phyloP scores from a whole-genome alignment of 2,113 vertebrate genomes.

The Gymnocephalus cernua region DNA sequence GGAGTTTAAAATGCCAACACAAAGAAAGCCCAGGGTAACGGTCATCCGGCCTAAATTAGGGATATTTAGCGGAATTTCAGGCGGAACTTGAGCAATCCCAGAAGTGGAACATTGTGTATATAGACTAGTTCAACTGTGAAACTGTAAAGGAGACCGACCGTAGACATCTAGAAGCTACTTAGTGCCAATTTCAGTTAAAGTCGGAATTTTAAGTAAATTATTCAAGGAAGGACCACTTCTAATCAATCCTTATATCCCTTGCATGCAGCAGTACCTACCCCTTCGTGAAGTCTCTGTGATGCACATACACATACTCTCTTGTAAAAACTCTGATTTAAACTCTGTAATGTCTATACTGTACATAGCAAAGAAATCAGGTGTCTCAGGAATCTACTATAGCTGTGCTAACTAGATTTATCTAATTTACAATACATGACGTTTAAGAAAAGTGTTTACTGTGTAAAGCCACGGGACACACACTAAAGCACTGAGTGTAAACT shows the following conservation, averaged over 20 bases:
- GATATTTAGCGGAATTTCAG: too few relatives aligned
- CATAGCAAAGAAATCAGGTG: background rate
- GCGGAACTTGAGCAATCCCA: too few relatives aligned
- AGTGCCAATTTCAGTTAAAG: background rate
- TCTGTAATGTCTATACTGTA: background rate
- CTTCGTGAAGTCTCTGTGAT: background rate
- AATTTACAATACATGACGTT: background rate
- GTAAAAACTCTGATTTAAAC: background rate
- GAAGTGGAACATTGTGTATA: too few relatives aligned
- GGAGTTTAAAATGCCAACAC: too few relatives aligned
- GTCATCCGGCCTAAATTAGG: too few relatives aligned
- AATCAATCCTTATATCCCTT: background rate
- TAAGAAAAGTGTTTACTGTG: background rate
- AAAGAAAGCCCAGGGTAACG: too few relatives aligned
- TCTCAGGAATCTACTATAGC: background rate
- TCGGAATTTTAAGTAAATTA: background rate
- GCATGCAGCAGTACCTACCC: background rate
- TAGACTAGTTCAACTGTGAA: background rate
- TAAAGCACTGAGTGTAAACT: background rate
- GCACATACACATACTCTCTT: background rate
- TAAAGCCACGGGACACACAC: background rate
- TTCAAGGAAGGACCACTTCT: background rate
- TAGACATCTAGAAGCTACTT: background rate
- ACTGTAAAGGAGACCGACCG: background rate
- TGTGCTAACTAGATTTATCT: constrained; percentile 22